Conservation (phyloP, 2,888 invertebrate genomes). For the Andrena fulva region DNA sequence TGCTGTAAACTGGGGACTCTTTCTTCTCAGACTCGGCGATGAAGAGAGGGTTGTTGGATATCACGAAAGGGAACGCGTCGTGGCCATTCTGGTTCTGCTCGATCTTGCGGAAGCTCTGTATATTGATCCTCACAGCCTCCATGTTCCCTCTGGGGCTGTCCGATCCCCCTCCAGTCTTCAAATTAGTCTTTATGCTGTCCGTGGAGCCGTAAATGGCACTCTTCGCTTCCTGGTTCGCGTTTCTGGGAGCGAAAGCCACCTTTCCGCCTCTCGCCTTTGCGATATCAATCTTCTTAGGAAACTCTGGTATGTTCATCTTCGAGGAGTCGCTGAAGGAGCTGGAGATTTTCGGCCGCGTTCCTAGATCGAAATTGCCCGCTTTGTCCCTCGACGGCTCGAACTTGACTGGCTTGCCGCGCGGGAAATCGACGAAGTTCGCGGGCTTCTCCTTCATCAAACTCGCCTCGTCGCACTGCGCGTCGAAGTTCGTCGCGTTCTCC, state of each 20-base stretch:
- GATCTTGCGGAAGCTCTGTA: constrained; percentile 77
- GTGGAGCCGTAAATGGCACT: constrained; percentile 69
- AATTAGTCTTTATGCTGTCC: constrained; percentile 71
- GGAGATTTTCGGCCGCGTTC: constrained; percentile 77
- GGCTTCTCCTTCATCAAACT: constrained; percentile 63
- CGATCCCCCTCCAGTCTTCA: constrained; percentile 69
- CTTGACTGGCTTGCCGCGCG: constrained; percentile 67
- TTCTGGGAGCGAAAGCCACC: constrained; percentile 67
- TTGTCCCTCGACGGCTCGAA: constrained; percentile 73
- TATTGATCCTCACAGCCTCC: constrained; percentile 78
- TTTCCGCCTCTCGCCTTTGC: constrained; percentile 70
- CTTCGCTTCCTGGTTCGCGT: constrained; percentile 68
- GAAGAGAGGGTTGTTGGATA: constrained; percentile 82
- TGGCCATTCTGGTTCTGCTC: constrained; percentile 79
- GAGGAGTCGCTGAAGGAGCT: constrained; percentile 65
- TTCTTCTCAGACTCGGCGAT: constrained; percentile 79
- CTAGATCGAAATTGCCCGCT: constrained; percentile 73
- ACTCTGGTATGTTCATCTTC: constrained; percentile 73
- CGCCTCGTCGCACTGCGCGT: constrained; percentile 60
- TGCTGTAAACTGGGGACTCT: constrained; percentile 80
- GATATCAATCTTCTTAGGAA: constrained; percentile 76
- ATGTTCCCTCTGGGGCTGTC: constrained; percentile 77
- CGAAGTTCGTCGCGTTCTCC: constrained; percentile 62
- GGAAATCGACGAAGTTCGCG: constrained; percentile 66
- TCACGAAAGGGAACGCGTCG: constrained; percentile 80